phyloP scores from a whole-genome alignment of 2,113 vertebrate species.

The Falcunculus frontatus region DNA sequence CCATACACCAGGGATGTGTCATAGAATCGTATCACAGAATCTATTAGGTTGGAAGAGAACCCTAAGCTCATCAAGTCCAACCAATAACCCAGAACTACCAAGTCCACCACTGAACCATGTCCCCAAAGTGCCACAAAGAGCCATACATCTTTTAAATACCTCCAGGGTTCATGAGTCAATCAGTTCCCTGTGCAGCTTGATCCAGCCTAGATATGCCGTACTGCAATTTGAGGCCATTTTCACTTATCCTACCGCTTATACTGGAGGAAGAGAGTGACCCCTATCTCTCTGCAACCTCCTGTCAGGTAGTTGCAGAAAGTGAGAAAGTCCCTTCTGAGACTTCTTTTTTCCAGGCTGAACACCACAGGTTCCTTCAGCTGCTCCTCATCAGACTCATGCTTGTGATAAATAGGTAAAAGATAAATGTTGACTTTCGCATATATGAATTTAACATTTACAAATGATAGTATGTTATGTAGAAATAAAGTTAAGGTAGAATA shows the following conservation, averaged over 20 bases:
- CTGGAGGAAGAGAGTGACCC: not conserved
- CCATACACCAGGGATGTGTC: accelerated
- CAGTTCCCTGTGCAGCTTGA: not conserved
- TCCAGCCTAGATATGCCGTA: not conserved
- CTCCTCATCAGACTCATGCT: not conserved
- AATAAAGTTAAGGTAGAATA: no score
- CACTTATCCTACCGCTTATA: no score
- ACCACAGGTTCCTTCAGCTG: not conserved
- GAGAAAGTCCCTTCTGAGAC: not conserved
- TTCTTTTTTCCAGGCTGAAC: not conserved
- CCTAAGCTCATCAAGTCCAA: not conserved
- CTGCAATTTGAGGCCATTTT: not conserved
- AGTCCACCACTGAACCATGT: not conserved
- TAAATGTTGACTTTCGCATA: no score
- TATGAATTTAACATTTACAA: no score
- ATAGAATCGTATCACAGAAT: not conserved
- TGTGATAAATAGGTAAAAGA: no score
- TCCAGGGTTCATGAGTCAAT: not conserved
- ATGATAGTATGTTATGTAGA: no score
- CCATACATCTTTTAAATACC: not conserved
- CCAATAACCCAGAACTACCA: not conserved
- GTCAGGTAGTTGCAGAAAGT: not conserved
- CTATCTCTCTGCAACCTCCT: not conserved
- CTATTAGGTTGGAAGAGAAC: not conserved
- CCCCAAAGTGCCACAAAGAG: not conserved